These are phyloP conservation scores for Sialia sialis DNA, from an alignment of 2,113 vertebrate genomes.

Conservation along the genomic window DNA sequence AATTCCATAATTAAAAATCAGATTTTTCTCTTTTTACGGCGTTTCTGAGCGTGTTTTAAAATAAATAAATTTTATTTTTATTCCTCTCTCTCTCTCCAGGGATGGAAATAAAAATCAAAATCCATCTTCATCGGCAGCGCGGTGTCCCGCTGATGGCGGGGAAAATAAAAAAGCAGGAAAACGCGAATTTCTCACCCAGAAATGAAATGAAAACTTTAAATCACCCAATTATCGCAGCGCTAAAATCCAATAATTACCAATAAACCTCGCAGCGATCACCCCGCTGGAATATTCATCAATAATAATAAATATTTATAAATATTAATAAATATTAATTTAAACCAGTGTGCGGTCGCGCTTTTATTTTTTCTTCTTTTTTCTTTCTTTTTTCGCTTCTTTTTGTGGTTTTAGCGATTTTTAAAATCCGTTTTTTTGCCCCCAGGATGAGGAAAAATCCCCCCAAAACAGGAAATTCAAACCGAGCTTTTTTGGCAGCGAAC, in stretches of 20 bases:
- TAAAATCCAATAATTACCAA: slow-evolving; percentile 58
- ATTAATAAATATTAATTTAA: slow-evolving; percentile 54
- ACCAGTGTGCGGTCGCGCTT: neutral
- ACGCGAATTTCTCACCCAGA: slow-evolving; percentile 22
- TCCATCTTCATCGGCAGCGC: slow-evolving; percentile 81
- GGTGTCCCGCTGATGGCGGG: no score
- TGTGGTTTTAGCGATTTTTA: neutral
- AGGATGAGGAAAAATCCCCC: neutral
- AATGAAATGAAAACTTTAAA: slow-evolving; percentile 49
- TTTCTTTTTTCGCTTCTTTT: neutral
- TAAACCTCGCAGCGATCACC: slow-evolving; percentile 37
- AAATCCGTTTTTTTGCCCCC: neutral
- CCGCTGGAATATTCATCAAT: slow-evolving; percentile 49
- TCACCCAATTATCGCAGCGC: slow-evolving; percentile 61
- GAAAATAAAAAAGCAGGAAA: neutral
- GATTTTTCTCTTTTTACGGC: slow-evolving; percentile 79
- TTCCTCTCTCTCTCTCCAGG: slow-evolving; percentile 54
- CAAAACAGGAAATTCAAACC: no score
- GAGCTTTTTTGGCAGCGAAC: no score
- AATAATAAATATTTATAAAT: slow-evolving; percentile 60
- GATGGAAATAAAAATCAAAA: slow-evolving; percentile 80
- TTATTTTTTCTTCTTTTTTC: neutral
- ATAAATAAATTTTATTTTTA: neutral
- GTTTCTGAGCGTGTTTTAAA: slow-evolving; percentile 75
- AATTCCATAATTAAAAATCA: slow-evolving; percentile 80